Conservation (phyloP, 2,888 invertebrate genomes). For the Hypena proboscidalis region DNA sequence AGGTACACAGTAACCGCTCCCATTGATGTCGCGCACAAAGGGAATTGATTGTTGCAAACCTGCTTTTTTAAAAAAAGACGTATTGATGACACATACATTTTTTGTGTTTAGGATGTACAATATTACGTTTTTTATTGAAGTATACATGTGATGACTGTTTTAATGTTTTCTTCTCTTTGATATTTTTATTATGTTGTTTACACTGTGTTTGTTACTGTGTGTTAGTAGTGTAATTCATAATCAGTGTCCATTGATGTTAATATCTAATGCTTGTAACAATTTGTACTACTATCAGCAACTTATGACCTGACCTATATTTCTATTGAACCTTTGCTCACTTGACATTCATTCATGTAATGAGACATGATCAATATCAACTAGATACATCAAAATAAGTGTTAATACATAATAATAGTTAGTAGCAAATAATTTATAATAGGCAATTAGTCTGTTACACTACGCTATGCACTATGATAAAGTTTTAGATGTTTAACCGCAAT, state of each 20-base stretch:
- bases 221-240: not conserved
- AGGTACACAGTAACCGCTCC: slow-evolving; percentile 83
- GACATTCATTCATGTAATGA: slow-evolving; percentile 6
- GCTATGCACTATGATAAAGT: too few relatives aligned
- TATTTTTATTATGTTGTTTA: too few relatives aligned
- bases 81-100: slow-evolving; percentile 75
- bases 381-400: too few relatives aligned
- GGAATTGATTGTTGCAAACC: slow-evolving; percentile 85
- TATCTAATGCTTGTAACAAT: slow-evolving; percentile 12
- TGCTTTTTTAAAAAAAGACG: slow-evolving; percentile 68
- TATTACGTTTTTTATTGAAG: slow-evolving; percentile 22
- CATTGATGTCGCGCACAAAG: slow-evolving; percentile 84
- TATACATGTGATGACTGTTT: too few relatives aligned
- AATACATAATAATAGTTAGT: too few relatives aligned
- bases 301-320: slow-evolving; percentile 27
- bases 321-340: slow-evolving; percentile 2
- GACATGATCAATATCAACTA: not conserved
- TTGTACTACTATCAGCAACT: slow-evolving; percentile 21
- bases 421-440: too few relatives aligned
- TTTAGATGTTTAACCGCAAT: too few relatives aligned
- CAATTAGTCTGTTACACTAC: too few relatives aligned
- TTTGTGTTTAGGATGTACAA: slow-evolving; percentile 44
- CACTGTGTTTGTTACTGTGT: too few relatives aligned
- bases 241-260: not conserved
- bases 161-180: too few relatives aligned